Base-by-base conservation (phyloP, 2,113 vertebrate species). In the Chinchilla lanigera region DNA sequence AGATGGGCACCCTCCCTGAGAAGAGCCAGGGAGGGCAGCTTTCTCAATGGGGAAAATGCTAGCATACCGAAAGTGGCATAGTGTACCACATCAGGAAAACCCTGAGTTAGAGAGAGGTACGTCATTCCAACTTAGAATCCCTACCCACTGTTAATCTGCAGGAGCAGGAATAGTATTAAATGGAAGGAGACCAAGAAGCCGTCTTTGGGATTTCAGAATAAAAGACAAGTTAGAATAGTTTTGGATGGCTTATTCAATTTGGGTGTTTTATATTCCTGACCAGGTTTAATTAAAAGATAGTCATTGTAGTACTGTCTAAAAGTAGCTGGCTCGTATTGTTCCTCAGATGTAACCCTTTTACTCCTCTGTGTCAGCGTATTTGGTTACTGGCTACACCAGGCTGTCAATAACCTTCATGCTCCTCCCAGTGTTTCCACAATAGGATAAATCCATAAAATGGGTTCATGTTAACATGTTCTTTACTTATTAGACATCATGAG, bases 151-250 rank as follows among this genome's bases (percentile, higher is more conserved):
- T 78, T 83, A 86, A 50, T 38, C 71, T 82, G 28, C 92, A 85
- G 67, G 50, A 91, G 47, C 16, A 93, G 22, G 35, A 86, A 73
- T 16, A 60, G 85, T 52, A n/a, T 63, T 69, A 78, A 92, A n/a
- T 83, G 78, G 78, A 89, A 97, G 20, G 26, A 86, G 24, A 89
- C 7, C 12, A 82, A 52, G 44, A 95, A 91, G 94, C 87, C 11
- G 61, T 61, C 33, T 88, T 94, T 87, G 24, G 44, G 47, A 80
- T 38, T 77, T 67, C 7, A 67, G 5, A 11, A 52, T 94, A 71
- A 90, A 50, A 30, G 41, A 63, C 58, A 80, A 94, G 35, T 7
- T 44, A 47, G 33, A 82, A 56, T 92, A 91, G 54, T 69, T 93
- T 65, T 91, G 41, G 41, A 52, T 92, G 58, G 3, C 35, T n/a